Conservation (phyloP, 1,140 invertebrate species). For the Cryptotermes secundus region DNA sequence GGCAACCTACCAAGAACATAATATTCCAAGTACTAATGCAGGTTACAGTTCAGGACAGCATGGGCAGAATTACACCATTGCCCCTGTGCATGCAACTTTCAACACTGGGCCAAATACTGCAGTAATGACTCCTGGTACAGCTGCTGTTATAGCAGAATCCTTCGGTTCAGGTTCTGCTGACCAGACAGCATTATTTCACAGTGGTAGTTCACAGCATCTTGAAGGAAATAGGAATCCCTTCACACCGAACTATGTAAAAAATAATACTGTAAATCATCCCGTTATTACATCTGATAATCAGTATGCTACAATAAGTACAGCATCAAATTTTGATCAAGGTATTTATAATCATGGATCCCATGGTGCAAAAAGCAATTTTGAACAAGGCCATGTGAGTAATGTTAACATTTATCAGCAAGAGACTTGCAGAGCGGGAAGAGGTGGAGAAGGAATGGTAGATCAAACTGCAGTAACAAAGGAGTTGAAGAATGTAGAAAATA, state of each 20-base stretch:
- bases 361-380: too few relatives aligned
- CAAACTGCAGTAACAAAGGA: too few relatives aligned
- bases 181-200: not conserved
- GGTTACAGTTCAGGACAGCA: not conserved
- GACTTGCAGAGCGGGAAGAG: too few relatives aligned
- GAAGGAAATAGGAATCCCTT: not conserved
- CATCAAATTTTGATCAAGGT: not conserved
- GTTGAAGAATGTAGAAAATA: too few relatives aligned
- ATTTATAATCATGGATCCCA: not conserved
- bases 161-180: not conserved
- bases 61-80: not conserved
- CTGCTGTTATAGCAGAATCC: not conserved
- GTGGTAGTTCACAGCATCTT: not conserved
- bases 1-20: not conserved
- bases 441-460: too few relatives aligned
- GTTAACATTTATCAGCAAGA: too few relatives aligned
- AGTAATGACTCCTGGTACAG: not conserved
- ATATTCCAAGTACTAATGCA: slow-evolving; percentile 26
- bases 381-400: too few relatives aligned
- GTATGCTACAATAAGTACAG: not conserved
- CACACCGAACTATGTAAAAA: not conserved
- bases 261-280: too few relatives aligned
- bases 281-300: not conserved
- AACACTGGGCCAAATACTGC: not conserved
- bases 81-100: not conserved